These are phyloP conservation scores for Leptopilina syphax DNA, from an alignment of 2,888 invertebrate species.

Conservation along the genomic window DNA sequence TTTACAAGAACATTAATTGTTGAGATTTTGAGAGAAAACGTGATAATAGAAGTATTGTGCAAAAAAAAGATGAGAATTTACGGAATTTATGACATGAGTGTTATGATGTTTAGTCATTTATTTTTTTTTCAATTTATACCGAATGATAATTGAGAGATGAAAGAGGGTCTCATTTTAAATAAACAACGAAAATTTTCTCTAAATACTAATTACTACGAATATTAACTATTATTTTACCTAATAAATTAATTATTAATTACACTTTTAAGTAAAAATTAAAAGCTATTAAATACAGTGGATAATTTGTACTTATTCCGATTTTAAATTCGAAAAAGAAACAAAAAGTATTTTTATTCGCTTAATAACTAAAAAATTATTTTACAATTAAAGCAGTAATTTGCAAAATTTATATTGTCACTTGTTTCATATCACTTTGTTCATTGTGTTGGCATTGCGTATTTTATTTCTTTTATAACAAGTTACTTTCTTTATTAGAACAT, in stretches of 20 bases:
- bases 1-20: constrained; percentile 17
- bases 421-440: neutral
- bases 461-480: neutral
- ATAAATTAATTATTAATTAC: no score
- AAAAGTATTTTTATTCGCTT: no score
- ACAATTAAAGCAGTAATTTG: no score
- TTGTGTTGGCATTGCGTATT: neutral
- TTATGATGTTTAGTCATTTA: constrained; percentile 2
- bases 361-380: no score
- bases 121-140: constrained; percentile 5
- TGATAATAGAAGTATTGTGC: constrained; percentile 1
- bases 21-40: constrained; percentile 6
- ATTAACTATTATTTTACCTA: no score
- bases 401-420: neutral
- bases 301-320: no score
- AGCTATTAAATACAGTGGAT: no score
- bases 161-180: neutral
- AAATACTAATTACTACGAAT: no score
- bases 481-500: neutral
- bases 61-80: neutral
- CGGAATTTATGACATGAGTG: neutral
- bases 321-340: no score
- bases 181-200: no score
- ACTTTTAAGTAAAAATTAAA: no score
- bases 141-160: neutral